Evolutionary conservation across 2,797 vertebrate species (phyloP).

Genomic region (Australoheros facetus): DNA sequence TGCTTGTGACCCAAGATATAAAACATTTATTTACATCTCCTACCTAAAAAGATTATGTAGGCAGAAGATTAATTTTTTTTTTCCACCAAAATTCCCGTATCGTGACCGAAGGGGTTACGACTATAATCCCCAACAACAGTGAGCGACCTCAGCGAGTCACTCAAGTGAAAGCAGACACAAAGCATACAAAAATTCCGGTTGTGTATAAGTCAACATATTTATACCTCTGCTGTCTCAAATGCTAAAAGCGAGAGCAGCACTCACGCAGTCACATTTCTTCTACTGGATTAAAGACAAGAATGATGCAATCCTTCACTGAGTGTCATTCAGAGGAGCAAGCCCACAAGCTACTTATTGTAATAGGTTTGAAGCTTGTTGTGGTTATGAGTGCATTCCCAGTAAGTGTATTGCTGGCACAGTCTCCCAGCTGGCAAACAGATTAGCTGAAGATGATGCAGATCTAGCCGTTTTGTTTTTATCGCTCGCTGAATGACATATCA

Average conservation of each 20-base stretch:
- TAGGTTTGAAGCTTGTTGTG: slow-evolving; percentile 18
- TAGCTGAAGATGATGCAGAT: slow-evolving; percentile 6
- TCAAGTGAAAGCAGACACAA: slow-evolving; percentile 4
- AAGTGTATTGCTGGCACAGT: slow-evolving; percentile 48
- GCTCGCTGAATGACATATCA: slow-evolving; percentile 4
- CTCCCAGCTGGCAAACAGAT: slow-evolving; percentile 33
- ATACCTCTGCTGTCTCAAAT: slow-evolving; percentile 8
- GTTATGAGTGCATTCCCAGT: slow-evolving; percentile 36
- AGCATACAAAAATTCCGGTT: slow-evolving; percentile 28
- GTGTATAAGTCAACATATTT: slow-evolving; percentile 22
- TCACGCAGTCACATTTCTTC: slow-evolving; percentile 29
- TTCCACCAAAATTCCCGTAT: too few relatives aligned
- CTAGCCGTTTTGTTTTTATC: slow-evolving; percentile 33
- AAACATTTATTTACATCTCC: background rate
- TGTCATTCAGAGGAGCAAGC: slow-evolving; percentile 15
- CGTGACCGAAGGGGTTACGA: too few relatives aligned
- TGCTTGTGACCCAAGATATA: background rate
- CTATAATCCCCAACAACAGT: background rate
- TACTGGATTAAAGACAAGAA: slow-evolving; percentile 28
- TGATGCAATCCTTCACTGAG: slow-evolving; percentile 23
- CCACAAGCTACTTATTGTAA: slow-evolving; percentile 48
- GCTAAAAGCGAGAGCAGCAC: slow-evolving; percentile 17
- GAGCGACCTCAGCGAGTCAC: background rate
- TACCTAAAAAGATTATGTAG: background rate
- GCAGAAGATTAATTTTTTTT: background rate